phyloP scores from a whole-genome alignment of 2,888 invertebrate species.

The Drosophila stalkeri region DNA sequence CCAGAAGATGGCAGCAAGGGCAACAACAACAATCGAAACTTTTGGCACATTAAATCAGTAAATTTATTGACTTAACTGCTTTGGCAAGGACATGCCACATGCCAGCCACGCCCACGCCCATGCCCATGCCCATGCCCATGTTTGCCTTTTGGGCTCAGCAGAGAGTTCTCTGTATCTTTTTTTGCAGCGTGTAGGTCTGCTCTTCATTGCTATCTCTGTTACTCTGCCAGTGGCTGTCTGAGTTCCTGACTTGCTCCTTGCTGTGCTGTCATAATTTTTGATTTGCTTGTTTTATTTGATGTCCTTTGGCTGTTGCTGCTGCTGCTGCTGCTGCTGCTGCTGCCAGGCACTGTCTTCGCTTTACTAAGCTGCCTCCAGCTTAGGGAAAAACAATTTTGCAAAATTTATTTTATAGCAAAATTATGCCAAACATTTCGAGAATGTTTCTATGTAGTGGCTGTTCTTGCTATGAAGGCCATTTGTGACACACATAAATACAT shows the following conservation, averaged over 20 bases:
- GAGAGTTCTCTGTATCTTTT: slow-evolving; percentile 33
- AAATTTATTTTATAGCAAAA: slow-evolving; percentile 84
- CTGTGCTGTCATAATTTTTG: slow-evolving; percentile 82
- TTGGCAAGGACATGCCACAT: slow-evolving; percentile 66
- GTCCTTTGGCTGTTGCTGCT: slow-evolving; percentile 70
- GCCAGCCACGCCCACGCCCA: slow-evolving; percentile 41
- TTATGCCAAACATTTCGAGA: slow-evolving; percentile 83
- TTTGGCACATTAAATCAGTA: slow-evolving; percentile 82
- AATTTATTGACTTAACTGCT: slow-evolving; percentile 81
- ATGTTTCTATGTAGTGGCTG: slow-evolving; percentile 75
- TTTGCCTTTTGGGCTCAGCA: slow-evolving; percentile 68
- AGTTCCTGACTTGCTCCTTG: slow-evolving; percentile 64
- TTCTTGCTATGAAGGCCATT: slow-evolving; percentile 61
- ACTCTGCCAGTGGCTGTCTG: slow-evolving; percentile 19
- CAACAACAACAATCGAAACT: slow-evolving; percentile 77
- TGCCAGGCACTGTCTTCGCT: slow-evolving; percentile 56
- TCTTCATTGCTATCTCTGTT: slow-evolving; percentile 2
- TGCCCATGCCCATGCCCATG: slow-evolving; percentile 25
- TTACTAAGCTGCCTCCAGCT: slow-evolving; percentile 75
- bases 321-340: slow-evolving; percentile 34
- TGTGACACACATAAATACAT: slow-evolving; percentile 49
- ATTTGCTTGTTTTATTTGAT: slow-evolving; percentile 82
- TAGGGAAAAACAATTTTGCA: slow-evolving; percentile 82
- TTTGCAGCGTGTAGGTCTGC: slow-evolving; percentile 19
- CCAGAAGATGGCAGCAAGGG: slow-evolving; percentile 28